Base-by-base conservation (phyloP, 2,888 invertebrate genomes). In the Orthosia cruda region DNA sequence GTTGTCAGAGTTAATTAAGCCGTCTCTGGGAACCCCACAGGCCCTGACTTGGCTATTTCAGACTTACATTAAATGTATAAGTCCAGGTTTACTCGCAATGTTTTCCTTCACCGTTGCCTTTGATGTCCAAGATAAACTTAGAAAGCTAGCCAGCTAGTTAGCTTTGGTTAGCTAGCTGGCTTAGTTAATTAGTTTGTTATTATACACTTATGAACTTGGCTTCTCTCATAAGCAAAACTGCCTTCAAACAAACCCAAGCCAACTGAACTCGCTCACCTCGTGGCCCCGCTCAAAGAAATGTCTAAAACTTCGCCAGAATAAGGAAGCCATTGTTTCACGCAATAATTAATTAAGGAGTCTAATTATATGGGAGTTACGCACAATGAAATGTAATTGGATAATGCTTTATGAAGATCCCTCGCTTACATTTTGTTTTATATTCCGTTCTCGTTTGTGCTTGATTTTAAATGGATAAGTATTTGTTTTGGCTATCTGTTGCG, bases 341-440 rank as follows among this genome's bases (percentile, higher is more conserved):
- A 74, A 78, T 75, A 79, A 85, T 87, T 86, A 87, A 87, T 85
- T 87, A 87, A 68, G 71, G 67, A 62, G 63, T 70, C 78, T 83
- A 87, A 86, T 86, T 87, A 85, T 73, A 71, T 78, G 73, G 71
- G 54, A 69, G 61, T 71, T 74, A 71, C 20, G 75, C 16, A 74
- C 77, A 77, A 71, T 73, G 20, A 66, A 74, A 80, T 71, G 62
- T 84, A 86, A 84, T 84, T 73, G 66, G 72, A 74, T 86, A 80
- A 79, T 71, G 66, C 54, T 84, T 83, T 77, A 75, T 67, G 54
- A 55, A 11, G 32, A 32, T 59, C 57, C 45, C 61, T 72, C 74
- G n/a, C 81, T 81, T 71, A 26, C 54, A 62, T 79, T 57, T 72
- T 55, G 26, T 69, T 71, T 66, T 68, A 50, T 58, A 47, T 83